Evolutionary conservation across 2,113 vertebrate genomes (phyloP).

Genomic region (Sinocyclocheilus anophthalmus): DNA sequence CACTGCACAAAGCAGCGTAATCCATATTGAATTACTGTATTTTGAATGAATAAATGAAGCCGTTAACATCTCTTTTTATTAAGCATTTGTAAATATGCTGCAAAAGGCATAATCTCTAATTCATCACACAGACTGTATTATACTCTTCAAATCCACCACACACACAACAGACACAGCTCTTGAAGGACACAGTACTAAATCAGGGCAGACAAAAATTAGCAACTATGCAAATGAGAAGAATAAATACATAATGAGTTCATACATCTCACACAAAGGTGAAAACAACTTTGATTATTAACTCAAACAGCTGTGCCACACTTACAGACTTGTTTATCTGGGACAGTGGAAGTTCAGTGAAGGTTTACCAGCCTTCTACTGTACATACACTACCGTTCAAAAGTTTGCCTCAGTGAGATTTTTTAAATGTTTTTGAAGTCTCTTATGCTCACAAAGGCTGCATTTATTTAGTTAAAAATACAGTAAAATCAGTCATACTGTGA

Average conservation of each 20-base stretch:
- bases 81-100: neutral
- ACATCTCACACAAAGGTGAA: neutral
- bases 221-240: neutral
- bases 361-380: constrained; percentile 16
- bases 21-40: neutral
- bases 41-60: neutral
- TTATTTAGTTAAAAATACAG: neutral
- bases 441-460: neutral
- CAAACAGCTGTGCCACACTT: constrained; percentile 5
- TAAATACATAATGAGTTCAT: neutral
- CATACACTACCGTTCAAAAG: neutral
- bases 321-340: constrained; percentile 46
- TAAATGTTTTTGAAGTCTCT: neutral
- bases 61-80: neutral
- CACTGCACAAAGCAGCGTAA: neutral
- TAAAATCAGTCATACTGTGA: neutral
- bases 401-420: neutral
- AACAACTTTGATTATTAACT: constrained; percentile 43
- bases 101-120: neutral
- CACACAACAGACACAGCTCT: neutral
- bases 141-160: neutral
- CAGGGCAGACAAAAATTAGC: neutral
- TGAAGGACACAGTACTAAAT: neutral
- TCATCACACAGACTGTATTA: neutral
- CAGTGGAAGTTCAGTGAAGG: constrained; percentile 37